phyloP scores from a whole-genome alignment of 1,140 invertebrate species.

The Cyclargus thomasi region DNA sequence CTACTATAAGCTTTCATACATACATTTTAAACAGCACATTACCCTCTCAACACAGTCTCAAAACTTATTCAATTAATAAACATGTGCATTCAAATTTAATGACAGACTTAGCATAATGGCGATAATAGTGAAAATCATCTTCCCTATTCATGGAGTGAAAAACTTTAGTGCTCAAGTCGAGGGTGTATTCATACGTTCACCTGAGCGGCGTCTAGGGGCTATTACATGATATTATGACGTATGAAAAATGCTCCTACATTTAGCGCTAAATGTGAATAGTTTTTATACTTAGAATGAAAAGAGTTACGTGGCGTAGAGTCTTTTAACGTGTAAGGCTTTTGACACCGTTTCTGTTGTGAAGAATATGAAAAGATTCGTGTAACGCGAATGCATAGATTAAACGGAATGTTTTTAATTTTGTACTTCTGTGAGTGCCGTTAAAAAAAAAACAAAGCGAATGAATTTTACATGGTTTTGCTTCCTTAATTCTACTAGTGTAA shows the following conservation, averaged over 20 bases:
- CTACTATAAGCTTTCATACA: too few relatives aligned
- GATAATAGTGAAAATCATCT: constrained; percentile 17
- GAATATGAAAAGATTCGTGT: not conserved
- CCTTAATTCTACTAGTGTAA: too few relatives aligned
- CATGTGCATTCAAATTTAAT: not conserved
- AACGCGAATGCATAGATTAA: too few relatives aligned
- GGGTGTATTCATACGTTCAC: constrained; percentile 57
- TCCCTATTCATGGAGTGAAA: constrained; percentile 25
- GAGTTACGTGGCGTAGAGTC: not conserved
- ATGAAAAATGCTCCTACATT: constrained; percentile 40
- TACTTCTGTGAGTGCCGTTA: too few relatives aligned
- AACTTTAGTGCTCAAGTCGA: constrained; percentile 30
- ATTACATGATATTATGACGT: constrained; percentile 49
- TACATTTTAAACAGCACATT: not conserved
- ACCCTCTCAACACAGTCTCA: not conserved
- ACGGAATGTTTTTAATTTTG: too few relatives aligned
- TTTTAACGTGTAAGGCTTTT: not conserved
- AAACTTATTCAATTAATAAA: constrained; percentile 1
- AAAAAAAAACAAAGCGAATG: too few relatives aligned
- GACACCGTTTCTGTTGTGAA: not conserved
- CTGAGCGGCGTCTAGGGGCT: constrained; percentile 47
- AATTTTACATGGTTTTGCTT: too few relatives aligned
- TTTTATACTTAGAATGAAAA: not conserved
- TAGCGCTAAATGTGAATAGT: constrained; percentile 17
- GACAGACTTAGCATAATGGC: constrained; percentile 1